Evolutionary conservation across 2,113 vertebrate species (phyloP).

Genomic region (Pelusios castaneus): DNA sequence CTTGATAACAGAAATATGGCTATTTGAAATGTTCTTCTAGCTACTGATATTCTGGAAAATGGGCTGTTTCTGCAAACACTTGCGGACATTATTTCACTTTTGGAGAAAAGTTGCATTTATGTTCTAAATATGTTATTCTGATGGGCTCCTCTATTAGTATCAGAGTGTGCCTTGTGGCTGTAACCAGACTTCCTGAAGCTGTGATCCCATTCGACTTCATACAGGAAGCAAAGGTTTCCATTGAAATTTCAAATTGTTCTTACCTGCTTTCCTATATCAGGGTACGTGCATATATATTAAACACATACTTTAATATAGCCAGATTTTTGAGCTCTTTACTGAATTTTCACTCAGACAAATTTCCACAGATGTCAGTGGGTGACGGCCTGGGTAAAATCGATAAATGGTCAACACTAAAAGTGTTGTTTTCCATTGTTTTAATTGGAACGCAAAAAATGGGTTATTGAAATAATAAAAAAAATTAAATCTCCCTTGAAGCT

Average conservation of each 20-base stretch:
- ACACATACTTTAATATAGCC: neutral
- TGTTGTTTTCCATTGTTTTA: too few relatives aligned
- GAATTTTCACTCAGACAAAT: neutral
- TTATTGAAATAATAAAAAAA: too few relatives aligned
- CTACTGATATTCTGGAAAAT: neutral
- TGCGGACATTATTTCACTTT: fast-evolving
- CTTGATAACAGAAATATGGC: neutral
- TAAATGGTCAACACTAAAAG: too few relatives aligned
- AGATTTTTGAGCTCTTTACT: neutral
- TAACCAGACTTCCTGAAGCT: neutral
- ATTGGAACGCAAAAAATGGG: too few relatives aligned
- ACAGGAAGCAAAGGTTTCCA: neutral
- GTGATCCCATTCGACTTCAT: neutral
- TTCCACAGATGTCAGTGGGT: neutral
- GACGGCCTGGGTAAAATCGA: too few relatives aligned
- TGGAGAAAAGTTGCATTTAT: neutral
- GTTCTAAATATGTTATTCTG: neutral
- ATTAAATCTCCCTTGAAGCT: too few relatives aligned
- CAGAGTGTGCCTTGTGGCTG: fast-evolving
- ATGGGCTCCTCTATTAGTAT: neutral
- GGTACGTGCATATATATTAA: neutral
- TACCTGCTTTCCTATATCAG: neutral
- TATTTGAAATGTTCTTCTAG: neutral
- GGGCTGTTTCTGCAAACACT: neutral
- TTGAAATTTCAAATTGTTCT: neutral